These are phyloP conservation scores for Labeo calbasu DNA, from an alignment of 2,797 vertebrate genomes.

Conservation along the genomic window DNA sequence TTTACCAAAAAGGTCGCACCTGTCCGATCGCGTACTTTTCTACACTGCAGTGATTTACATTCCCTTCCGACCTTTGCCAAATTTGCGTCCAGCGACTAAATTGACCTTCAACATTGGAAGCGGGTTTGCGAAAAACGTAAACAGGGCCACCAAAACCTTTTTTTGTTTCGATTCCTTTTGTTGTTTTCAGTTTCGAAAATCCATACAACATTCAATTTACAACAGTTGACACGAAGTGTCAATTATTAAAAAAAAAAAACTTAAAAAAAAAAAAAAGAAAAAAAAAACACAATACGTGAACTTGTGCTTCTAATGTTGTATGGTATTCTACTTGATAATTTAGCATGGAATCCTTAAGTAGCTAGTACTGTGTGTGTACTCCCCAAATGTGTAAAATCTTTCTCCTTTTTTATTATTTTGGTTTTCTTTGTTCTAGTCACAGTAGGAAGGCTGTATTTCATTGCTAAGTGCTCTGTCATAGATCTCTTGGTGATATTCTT, in stretches of 20 bases:
- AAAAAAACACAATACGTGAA: constrained; percentile 71
- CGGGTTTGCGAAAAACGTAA: constrained; percentile 40
- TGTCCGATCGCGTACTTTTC: constrained; percentile 50
- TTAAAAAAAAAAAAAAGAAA: neutral
- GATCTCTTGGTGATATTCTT: constrained; percentile 77
- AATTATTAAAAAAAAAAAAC: constrained; percentile 25
- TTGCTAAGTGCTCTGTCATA: constrained; percentile 83
- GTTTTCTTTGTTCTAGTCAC: constrained; percentile 63
- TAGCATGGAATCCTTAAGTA: constrained; percentile 83
- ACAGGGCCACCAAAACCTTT: constrained; percentile 16
- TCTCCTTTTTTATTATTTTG: neutral
- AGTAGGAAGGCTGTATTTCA: constrained; percentile 83
- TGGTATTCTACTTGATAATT: constrained; percentile 78
- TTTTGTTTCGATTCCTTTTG: neutral
- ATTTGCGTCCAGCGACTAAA: constrained; percentile 65
- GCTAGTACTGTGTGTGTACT: constrained; percentile 75
- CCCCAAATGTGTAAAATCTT: constrained; percentile 68
- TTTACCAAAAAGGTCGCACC: constrained; percentile 52
- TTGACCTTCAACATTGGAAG: constrained; percentile 56
- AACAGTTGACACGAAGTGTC: constrained; percentile 40
- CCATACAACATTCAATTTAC: constrained; percentile 68
- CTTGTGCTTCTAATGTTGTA: constrained; percentile 82
- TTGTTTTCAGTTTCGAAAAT: constrained; percentile 55
- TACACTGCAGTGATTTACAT: constrained; percentile 76
- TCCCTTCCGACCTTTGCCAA: constrained; percentile 80